phyloP scores from a whole-genome alignment of 1,140 invertebrate genomes.

The Mya arenaria region DNA sequence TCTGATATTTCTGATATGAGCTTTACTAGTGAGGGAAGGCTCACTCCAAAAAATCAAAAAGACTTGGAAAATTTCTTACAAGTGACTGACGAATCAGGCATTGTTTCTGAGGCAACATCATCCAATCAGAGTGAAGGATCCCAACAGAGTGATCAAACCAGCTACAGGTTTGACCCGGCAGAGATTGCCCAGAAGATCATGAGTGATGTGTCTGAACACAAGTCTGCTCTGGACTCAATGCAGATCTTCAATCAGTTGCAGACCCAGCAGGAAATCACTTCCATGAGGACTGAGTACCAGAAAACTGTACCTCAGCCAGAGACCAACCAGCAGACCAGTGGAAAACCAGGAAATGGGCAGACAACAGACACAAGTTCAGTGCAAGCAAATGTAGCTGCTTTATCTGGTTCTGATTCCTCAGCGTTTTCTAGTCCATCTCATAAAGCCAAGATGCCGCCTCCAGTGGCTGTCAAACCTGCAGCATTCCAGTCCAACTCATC shows the following conservation, averaged over 20 bases:
- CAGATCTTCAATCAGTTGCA: constrained; percentile 68
- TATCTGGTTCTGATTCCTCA: constrained; percentile 10
- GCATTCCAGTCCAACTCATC: constrained; percentile 22
- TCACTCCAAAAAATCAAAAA: constrained; percentile 45
- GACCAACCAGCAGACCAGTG: neutral
- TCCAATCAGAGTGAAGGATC: constrained; percentile 66
- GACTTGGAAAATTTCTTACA: constrained; percentile 51
- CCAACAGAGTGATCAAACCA: constrained; percentile 59
- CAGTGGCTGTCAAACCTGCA: constrained; percentile 59
- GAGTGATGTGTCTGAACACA: constrained; percentile 71
- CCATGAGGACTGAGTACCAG: constrained; percentile 54
- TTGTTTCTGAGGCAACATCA: constrained; percentile 60
- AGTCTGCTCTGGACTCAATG: constrained; percentile 69
- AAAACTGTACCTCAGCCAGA: too few relatives aligned
- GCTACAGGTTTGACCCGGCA: constrained; percentile 58
- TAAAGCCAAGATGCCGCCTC: constrained; percentile 59
- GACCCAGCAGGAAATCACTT: constrained; percentile 16
- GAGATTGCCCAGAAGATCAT: constrained; percentile 72
- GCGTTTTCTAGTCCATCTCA: constrained; percentile 49
- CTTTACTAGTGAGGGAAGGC: constrained; percentile 16
- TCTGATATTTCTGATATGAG: constrained; percentile 54
- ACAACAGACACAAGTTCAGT: neutral
- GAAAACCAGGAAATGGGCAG: neutral
- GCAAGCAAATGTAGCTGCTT: constrained; percentile 30
- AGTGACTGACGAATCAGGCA: constrained; percentile 61